Evolutionary conservation across 2,888 invertebrate genomes (phyloP).

Genomic region (Epinotia ramella): DNA sequence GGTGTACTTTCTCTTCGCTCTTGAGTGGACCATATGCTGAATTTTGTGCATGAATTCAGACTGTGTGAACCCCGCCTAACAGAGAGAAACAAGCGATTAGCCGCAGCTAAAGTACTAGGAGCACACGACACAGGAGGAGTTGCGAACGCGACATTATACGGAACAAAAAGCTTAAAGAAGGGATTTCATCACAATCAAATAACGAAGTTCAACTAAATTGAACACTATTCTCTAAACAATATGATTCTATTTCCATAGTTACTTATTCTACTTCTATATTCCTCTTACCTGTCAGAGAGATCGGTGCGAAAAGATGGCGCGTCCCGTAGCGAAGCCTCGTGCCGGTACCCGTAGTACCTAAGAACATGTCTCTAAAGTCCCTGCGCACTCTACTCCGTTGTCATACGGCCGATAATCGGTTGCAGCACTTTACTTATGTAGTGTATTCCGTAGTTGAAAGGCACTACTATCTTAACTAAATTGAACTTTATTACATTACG

Average conservation of each 20-base stretch:
- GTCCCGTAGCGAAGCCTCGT: slow-evolving; percentile 63
- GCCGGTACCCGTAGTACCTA: slow-evolving; percentile 52
- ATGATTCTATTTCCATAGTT: not conserved
- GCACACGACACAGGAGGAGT: not conserved
- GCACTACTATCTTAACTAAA: not conserved
- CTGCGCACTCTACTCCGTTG: slow-evolving; percentile 21
- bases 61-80: not conserved
- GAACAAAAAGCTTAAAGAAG: slow-evolving; percentile 1
- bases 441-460: not conserved
- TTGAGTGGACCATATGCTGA: too few relatives aligned
- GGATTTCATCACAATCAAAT: not conserved
- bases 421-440: not conserved
- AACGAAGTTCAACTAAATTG: not conserved
- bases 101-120: not conserved
- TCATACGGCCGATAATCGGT: not conserved
- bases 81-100: not conserved
- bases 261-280: not conserved
- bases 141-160: slow-evolving; percentile 4
- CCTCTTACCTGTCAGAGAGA: slow-evolving; percentile 75
- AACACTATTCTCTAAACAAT: not conserved
- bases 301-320: slow-evolving; percentile 73
- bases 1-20: too few relatives aligned
- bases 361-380: slow-evolving; percentile 41
- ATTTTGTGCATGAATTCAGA: too few relatives aligned
- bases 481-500: not conserved